phyloP scores from a whole-genome alignment of 2,888 invertebrate genomes.

The Julus scanicus region DNA sequence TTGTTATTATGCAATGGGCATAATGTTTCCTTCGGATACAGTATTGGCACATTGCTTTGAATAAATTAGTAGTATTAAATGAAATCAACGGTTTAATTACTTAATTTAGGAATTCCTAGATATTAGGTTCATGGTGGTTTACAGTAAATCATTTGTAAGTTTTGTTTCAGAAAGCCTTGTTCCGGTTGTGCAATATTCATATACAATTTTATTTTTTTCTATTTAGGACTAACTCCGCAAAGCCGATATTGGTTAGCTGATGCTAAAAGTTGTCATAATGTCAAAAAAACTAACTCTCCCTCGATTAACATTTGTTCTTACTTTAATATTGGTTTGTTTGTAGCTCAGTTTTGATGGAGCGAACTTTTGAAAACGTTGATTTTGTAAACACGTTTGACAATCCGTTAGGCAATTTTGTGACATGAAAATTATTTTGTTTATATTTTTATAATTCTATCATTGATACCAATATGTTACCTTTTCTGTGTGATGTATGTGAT shows the following conservation, averaged over 20 bases:
- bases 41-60: not conserved
- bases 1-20: not conserved
- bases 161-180: not conserved
- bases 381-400: not conserved
- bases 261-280: slow-evolving; percentile 5
- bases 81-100: not conserved
- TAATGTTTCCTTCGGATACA: not conserved
- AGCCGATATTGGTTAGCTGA: not conserved
- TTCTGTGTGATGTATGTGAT: no score
- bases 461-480: no score
- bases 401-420: not conserved
- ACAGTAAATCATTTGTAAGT: not conserved
- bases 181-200: not conserved
- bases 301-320: not conserved
- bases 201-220: not conserved
- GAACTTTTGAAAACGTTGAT: not conserved
- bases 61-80: not conserved
- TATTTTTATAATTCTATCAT: no score
- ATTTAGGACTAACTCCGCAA: not conserved
- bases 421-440: no score
- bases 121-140: not conserved
- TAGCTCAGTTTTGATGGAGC: not conserved
- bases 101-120: not conserved
- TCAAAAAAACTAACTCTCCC: slow-evolving; percentile 2
- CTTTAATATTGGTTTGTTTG: not conserved